Evolutionary conservation across 2,888 invertebrate genomes (phyloP).

Genomic region (Dione vanillae): DNA sequence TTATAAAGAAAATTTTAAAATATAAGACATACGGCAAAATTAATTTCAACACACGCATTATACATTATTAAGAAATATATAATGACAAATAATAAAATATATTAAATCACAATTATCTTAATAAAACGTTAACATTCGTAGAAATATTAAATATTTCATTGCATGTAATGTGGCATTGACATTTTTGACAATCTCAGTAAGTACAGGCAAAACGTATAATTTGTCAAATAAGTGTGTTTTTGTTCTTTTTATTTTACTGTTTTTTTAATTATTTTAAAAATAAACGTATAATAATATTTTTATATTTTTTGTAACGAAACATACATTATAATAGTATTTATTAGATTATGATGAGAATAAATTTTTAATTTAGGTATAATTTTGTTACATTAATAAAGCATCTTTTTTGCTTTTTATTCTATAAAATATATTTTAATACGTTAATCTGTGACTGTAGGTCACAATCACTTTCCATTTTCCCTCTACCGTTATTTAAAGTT

Average conservation of each 20-base stretch:
- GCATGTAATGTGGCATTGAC: conserved; percentile 9
- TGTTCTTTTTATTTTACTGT: too few relatives aligned
- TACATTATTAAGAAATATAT: conserved; percentile 1
- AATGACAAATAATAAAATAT: background rate
- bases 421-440: background rate
- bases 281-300: too few relatives aligned
- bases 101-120: background rate
- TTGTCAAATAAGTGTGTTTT: too few relatives aligned
- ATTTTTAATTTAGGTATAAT: too few relatives aligned
- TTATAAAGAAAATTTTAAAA: background rate
- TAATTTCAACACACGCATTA: conserved; percentile 18
- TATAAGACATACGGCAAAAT: conserved; percentile 57
- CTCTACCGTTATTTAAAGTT: background rate
- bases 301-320: too few relatives aligned
- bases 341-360: too few relatives aligned
- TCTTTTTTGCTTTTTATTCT: too few relatives aligned
- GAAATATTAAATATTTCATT: conserved; percentile 2
- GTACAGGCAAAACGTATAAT: too few relatives aligned
- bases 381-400: too few relatives aligned
- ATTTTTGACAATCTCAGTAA: background rate
- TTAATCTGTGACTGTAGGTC: background rate
- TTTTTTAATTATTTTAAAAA: too few relatives aligned
- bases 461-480: background rate
- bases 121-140: background rate
- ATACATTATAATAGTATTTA: too few relatives aligned